Base-by-base conservation (phyloP, 2,797 vertebrate genomes). In the Muscicapa comitata region DNA sequence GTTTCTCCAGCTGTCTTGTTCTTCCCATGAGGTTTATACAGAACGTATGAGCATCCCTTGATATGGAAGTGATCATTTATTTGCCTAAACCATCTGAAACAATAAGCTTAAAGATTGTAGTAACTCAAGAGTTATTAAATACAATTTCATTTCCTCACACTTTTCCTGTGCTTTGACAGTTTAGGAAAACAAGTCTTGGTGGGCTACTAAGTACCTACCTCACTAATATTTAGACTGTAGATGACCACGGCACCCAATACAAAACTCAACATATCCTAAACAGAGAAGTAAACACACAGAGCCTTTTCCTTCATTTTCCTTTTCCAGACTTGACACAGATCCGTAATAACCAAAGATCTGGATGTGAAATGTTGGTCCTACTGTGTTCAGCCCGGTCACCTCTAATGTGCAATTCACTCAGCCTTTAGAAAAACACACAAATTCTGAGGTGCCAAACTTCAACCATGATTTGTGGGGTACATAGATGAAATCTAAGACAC, bases 1-100 rank as follows among this genome's bases (percentile, higher is more conserved):
- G 99, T 99, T 97, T 99, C 99, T 97, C 99, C 99, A 47, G 99
- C 99, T 11, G 99, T 99, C 98, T 99, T 99, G 98, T 99, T 99
- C 97, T 99, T 99, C 65, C 99, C 99, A 24, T 99, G 99, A 50
- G 99, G 99, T 95, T 99, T 99, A 98, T 99, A 99, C 11, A 99
- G 97, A 97, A 99, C 99, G 94, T 99, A 99, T 5, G 99, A 99
- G 94, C 99, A 99, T 61, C 99, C 99, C 95, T 99, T 99, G 62
- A 99, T 98, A 63, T 98, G 97, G 97, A 99, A 99, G 92, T 99
- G 98, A 95, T 99, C 99, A 43, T 99, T 99, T 97, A 99, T 99
- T 98, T 99, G 99, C 97, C 99, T 98, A 98, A 99, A 99, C 99
- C 99, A 99, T 71, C 99, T 99, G 92, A 97, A 98, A 97, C 53